Conservation (phyloP, 1,140 invertebrate genomes). For the Leptinotarsa lineolata region DNA sequence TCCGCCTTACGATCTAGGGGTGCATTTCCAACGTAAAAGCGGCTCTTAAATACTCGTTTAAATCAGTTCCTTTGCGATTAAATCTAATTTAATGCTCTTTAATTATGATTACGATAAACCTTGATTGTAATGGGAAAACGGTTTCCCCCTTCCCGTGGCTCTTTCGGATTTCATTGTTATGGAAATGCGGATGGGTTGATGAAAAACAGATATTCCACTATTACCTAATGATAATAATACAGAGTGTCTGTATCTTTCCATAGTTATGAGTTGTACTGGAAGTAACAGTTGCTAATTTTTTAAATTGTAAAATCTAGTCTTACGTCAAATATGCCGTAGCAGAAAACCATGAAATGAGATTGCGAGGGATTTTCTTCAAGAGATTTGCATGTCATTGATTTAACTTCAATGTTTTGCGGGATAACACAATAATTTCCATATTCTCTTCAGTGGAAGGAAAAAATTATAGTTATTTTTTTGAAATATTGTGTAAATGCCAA, state of each 20-base stretch:
- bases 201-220: slow-evolving; percentile 16
- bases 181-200: slow-evolving; percentile 4
- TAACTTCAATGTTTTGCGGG: too few species aligned
- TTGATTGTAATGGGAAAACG: slow-evolving; percentile 40
- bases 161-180: slow-evolving; percentile 10
- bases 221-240: background rate
- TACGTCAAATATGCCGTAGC: too few species aligned
- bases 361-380: too few species aligned
- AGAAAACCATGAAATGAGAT: too few species aligned
- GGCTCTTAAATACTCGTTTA: slow-evolving; percentile 43
- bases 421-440: too few species aligned
- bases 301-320: too few species aligned
- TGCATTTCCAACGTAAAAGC: slow-evolving; percentile 17
- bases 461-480: too few species aligned
- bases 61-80: slow-evolving; percentile 43
- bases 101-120: slow-evolving; percentile 42
- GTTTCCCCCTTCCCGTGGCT: slow-evolving; percentile 4
- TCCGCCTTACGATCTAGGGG: slow-evolving; percentile 34
- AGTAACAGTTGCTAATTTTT: too few species aligned
- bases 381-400: too few species aligned
- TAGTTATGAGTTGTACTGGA: too few species aligned
- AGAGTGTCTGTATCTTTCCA: background rate
- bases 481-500: too few species aligned
- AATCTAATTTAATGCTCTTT: slow-evolving; percentile 44
- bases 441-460: too few species aligned